phyloP scores from a whole-genome alignment of 92 coral and sea anemone species.

The Galaxea fascicularis region DNA sequence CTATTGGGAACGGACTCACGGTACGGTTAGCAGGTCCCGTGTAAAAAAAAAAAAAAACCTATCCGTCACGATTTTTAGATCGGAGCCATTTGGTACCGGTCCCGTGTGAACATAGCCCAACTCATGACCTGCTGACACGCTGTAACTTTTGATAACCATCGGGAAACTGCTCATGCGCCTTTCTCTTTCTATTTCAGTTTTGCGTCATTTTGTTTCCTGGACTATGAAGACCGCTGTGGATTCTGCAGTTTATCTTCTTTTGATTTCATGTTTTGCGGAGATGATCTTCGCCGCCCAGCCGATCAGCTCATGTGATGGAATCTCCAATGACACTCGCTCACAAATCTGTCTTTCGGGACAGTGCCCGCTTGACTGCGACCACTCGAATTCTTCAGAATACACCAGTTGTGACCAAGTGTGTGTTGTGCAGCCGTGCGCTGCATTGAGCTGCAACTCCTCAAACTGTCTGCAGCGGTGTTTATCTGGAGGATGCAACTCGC shows the following conservation, averaged over 20 bases:
- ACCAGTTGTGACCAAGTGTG: conserved; percentile 64
- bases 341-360: conserved; percentile 70
- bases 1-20: no score
- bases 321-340: conserved; percentile 30
- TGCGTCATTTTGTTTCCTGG: background rate
- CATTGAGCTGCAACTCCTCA: conserved; percentile 48
- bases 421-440: conserved; percentile 34
- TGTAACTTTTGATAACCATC: background rate
- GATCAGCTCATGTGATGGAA: conserved; percentile 23
- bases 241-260: background rate
- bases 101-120: no score
- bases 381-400: conserved; percentile 25
- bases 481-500: conserved; percentile 42
- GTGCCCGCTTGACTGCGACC: conserved; percentile 59
- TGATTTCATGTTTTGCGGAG: background rate
- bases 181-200: background rate
- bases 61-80: no score
- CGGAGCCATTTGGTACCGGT: no score
- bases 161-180: background rate
- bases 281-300: background rate
- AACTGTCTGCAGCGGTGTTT: conserved; percentile 59
- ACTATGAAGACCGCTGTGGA: conserved; percentile 5
- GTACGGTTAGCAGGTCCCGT: no score
- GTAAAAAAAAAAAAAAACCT: no score
- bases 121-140: no score